Conservation (phyloP, 2,888 invertebrate genomes). For the Plagodis pulveraria region DNA sequence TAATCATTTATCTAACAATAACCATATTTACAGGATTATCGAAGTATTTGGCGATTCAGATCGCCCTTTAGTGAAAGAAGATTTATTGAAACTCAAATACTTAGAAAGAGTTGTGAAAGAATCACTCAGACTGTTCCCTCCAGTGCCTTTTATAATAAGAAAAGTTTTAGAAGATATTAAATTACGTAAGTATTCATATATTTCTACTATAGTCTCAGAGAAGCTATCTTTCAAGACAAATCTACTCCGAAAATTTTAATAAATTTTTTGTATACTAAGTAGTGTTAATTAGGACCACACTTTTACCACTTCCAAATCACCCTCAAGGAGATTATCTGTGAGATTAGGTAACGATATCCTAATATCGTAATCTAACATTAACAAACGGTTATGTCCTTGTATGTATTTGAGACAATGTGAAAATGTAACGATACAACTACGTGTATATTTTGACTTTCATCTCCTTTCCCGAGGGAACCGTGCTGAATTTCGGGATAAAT, state of each 20-base stretch:
- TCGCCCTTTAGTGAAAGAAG: conserved; percentile 65
- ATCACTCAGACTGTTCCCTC: conserved; percentile 69
- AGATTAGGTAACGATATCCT: no score
- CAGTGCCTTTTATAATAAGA: conserved; percentile 73
- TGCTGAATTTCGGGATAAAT: no score
- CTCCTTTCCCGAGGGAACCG: no score
- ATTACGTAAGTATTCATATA: conserved; percentile 62
- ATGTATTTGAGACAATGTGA: no score
- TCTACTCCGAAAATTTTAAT: background rate
- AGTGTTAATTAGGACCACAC: no score
- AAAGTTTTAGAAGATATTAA: conserved; percentile 67
- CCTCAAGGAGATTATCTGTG: no score
- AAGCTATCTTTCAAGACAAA: background rate
- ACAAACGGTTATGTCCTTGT: no score
- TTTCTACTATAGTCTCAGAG: background rate
- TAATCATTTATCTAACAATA: no score
- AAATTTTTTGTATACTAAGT: background rate
- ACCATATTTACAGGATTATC: conserved; percentile 48
- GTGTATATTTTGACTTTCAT: no score
- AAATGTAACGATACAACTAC: no score
- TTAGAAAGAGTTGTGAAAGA: conserved; percentile 74
- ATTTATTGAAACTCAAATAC: conserved; percentile 63
- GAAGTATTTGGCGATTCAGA: conserved; percentile 67
- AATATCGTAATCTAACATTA: no score
- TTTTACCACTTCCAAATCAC: no score